Conservation (phyloP, 2,888 invertebrate species). For the Achlya flavicornis region DNA sequence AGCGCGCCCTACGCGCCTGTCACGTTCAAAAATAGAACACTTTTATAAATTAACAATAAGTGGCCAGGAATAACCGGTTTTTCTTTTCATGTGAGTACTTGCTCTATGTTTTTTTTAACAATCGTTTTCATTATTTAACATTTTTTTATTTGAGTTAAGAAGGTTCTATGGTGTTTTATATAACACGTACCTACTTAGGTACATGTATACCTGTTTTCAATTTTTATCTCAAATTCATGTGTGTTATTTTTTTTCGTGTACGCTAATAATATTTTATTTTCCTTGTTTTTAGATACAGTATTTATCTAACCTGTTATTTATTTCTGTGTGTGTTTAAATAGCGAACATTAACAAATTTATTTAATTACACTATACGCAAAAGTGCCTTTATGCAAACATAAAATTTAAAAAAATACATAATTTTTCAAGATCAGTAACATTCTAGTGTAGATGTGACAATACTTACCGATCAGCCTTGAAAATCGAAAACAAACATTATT, state of each 20-base stretch:
- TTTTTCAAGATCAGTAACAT: neutral
- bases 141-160: neutral
- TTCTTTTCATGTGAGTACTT: neutral
- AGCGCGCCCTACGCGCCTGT: constrained; percentile 48
- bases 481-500: constrained; percentile 14
- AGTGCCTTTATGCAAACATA: neutral
- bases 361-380: neutral
- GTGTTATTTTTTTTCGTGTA: too few species aligned
- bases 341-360: neutral
- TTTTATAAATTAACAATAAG: constrained; percentile 28
- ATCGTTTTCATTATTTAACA: neutral
- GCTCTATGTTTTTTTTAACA: neutral
- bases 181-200: neutral
- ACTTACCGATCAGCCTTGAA: neutral
- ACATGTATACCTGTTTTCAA: too few species aligned
- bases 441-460: neutral
- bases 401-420: neutral
- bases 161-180: neutral
- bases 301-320: too few species aligned
- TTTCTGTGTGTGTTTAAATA: neutral
- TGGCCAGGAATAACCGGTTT: constrained; percentile 19
- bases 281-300: too few species aligned
- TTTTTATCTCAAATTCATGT: too few species aligned
- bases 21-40: constrained; percentile 48
- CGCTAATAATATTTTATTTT: too few species aligned